These are phyloP conservation scores for Scylla paramamosain DNA, from an alignment of 1,140 invertebrate genomes.

Conservation along the genomic window DNA sequence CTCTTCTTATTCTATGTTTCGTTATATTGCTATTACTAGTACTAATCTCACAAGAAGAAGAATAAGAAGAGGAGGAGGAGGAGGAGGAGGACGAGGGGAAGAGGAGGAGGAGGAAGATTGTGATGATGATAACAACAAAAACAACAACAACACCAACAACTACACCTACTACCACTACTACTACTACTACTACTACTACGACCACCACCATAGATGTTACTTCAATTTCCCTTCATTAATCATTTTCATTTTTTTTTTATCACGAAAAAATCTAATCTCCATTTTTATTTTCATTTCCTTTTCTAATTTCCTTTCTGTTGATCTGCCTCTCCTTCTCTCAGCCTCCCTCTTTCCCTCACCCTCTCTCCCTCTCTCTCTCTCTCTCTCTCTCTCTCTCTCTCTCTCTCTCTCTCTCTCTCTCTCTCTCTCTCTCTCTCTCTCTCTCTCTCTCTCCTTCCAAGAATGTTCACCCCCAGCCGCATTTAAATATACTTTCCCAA, in stretches of 20 bases:
- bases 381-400: conserved; percentile 3
- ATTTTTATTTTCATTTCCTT: background rate
- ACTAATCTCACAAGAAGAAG: too few species aligned
- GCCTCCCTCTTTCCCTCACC: background rate
- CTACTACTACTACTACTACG: background rate
- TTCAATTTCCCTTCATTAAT: background rate
- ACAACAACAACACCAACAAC: background rate
- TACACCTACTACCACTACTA: background rate
- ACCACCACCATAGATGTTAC: background rate
- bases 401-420: conserved; percentile 5
- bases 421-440: too few species aligned
- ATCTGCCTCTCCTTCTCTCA: background rate
- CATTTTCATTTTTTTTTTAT: too few species aligned
- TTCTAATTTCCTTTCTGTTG: background rate
- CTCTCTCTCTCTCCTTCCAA: too few species aligned
- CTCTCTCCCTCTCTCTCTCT: background rate
- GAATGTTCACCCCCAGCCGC: too few species aligned
- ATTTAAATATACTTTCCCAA: background rate
- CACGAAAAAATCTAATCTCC: background rate
- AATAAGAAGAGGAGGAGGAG: too few species aligned
- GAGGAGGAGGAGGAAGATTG: too few species aligned
- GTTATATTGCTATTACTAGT: too few species aligned
- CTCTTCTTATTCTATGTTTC: too few species aligned
- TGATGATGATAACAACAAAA: too few species aligned
- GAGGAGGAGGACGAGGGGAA: too few species aligned